Base-by-base conservation (phyloP, 2,888 invertebrate genomes). In the Mythimna vitellina region DNA sequence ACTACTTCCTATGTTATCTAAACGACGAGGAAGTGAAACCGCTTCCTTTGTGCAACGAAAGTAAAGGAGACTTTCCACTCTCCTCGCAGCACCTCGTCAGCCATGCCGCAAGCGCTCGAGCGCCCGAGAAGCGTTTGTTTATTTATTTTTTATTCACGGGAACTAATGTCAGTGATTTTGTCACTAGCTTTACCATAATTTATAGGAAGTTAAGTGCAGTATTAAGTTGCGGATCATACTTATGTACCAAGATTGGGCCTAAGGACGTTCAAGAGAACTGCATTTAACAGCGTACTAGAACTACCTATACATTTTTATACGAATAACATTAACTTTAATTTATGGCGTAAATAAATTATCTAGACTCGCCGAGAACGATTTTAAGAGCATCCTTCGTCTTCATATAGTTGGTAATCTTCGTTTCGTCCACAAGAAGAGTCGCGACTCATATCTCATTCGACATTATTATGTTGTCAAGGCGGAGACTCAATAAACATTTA, bases 21-120 rank as follows among this genome's bases (percentile, higher is more conserved):
- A 80, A 73, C 68, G 76, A 81, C 76, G 67, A 88, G 89, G 89
- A 90, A 91, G 85, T 83, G 63, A 77, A 89, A 89, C 86, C 81
- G 87, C 80, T 80, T 80, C 80, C 80, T 82, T 73, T 73, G 74
- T 80, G 65, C 66, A 74, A 73, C 64, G 73, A 73, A 78, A 80
- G 81, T 80, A 76, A 81, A 76, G 73, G 82, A 82, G 81, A 86
- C 84, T 87, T 86, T 87, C 83, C 79, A 83, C 78, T 82, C 32
- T 66, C 68, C 29, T 22, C 32, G 38, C 14, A 38, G n/a, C 57
- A 57, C 32, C 35, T 58, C 57, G 35, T n/a, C 38, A 60, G 38
- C 60, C 22, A 38, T 38, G 38, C 60, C 38, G 57, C 49, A 20
- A n/a, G 49, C n/a, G 22, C 29, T 14, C 14, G 60, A 60, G 35